A percentile compares a stretch with the other conserved stretches of the same genome.
These are phyloP conservation scores for Suncus etruscus DNA, from an alignment of 2,113 vertebrate genomes.

Conservation along the genomic window DNA sequence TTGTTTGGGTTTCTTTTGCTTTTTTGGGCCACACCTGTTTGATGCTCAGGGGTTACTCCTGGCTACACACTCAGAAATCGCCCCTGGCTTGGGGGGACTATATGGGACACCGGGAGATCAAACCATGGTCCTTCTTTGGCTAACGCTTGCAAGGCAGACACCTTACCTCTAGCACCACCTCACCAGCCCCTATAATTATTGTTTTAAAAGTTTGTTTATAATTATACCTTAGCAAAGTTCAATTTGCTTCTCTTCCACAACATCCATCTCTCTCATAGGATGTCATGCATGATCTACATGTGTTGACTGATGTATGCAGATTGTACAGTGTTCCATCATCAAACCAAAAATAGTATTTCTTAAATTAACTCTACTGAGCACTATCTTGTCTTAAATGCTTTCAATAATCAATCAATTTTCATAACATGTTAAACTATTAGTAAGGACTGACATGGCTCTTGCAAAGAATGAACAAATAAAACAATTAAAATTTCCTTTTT, in stretches of 20 bases:
- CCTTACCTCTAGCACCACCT: too few species aligned
- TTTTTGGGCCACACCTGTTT: too few species aligned
- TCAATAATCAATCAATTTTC: conserved; percentile 10
- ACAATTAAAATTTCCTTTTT: background rate
- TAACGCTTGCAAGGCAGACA: too few species aligned
- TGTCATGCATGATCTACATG: background rate
- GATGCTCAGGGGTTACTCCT: too few species aligned
- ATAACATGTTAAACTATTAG: conserved; percentile 14
- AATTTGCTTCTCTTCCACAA: background rate
- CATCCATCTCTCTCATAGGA: background rate
- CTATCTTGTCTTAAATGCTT: background rate
- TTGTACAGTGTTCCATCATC: background rate
- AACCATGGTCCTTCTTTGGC: too few species aligned
- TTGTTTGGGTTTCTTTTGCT: too few species aligned
- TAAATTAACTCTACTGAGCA: background rate
- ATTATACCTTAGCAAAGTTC: background rate
- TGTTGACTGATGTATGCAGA: background rate
- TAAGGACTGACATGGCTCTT: background rate
- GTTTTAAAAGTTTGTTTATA: conserved; percentile 19
- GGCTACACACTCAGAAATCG: too few species aligned
- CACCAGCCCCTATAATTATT: too few species aligned
- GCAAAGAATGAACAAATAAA: conserved; percentile 42
- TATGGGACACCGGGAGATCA: too few species aligned
- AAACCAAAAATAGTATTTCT: background rate
- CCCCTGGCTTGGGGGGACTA: too few species aligned